Percentiles rank a stretch among this genome's conserved stretches.
phyloP scores from a whole-genome alignment of 2,888 invertebrate genomes.

The Torymus tubicola region DNA sequence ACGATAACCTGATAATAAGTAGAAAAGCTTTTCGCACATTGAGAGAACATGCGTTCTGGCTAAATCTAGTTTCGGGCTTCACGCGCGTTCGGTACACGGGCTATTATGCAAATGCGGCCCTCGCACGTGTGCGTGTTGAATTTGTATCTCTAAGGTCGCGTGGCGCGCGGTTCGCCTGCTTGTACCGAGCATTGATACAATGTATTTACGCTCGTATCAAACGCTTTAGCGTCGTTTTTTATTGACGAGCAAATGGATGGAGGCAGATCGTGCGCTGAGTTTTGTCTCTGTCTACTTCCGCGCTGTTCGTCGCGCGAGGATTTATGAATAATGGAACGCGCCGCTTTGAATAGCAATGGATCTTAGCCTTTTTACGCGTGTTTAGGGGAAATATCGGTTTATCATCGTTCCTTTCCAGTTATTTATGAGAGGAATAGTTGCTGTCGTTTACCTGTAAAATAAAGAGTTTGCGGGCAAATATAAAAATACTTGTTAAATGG shows the following conservation, averaged over 20 bases:
- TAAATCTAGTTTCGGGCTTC: too few relatives aligned
- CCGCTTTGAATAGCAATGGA: constrained; percentile 42
- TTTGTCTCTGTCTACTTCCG: constrained; percentile 8
- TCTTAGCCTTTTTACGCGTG: constrained; percentile 11
- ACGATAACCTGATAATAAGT: too few relatives aligned
- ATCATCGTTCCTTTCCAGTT: too few relatives aligned
- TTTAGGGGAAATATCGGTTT: not conserved
- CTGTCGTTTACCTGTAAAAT: too few relatives aligned
- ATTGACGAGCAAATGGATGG: constrained; percentile 20
- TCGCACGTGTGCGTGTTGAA: constrained; percentile 17
- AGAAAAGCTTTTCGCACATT: too few relatives aligned
- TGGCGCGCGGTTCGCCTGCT: too few relatives aligned
- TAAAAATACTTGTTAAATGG: too few relatives aligned
- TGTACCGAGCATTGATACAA: not conserved
- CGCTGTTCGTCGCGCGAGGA: not conserved
- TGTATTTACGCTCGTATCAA: not conserved
- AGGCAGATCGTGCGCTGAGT: constrained; percentile 15
- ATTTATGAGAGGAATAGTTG: too few relatives aligned
- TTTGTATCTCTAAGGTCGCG: constrained; percentile 10
- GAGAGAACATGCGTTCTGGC: too few relatives aligned
- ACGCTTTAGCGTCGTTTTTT: constrained; percentile 6
- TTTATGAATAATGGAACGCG: constrained; percentile 36
- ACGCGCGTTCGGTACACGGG: not conserved
- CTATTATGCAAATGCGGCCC: constrained; percentile 34
- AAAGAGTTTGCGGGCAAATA: too few relatives aligned